These are phyloP conservation scores for Calliphora vomitoria DNA, from an alignment of 2,888 invertebrate species.

Conservation along the genomic window DNA sequence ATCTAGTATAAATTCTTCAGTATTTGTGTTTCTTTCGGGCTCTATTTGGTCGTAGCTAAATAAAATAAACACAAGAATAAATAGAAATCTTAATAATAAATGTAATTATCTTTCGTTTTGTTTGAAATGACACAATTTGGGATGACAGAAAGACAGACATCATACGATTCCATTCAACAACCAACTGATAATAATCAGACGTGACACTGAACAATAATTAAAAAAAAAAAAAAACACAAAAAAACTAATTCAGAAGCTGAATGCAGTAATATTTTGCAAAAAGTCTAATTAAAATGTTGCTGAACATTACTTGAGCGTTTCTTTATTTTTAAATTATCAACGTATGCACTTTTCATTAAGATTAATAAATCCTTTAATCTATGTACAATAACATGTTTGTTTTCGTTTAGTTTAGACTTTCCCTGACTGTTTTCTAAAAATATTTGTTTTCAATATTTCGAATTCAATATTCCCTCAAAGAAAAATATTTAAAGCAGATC, in stretches of 20 bases:
- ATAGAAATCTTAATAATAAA: conserved; percentile 29
- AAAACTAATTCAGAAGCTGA: neutral
- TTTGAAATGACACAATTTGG: conserved; percentile 52
- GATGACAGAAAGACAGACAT: conserved; percentile 19
- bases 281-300: neutral
- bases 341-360: no score
- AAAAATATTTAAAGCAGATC: no score
- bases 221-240: neutral
- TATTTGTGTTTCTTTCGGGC: neutral
- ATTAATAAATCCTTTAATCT: no score
- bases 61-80: conserved; percentile 14
- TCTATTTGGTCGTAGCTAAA: conserved; percentile 8
- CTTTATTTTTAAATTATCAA: no score
- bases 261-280: neutral
- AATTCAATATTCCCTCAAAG: no score
- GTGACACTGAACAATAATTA: conserved; percentile 45
- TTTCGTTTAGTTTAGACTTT: no score
- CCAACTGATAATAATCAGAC: conserved; percentile 34
- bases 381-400: no score
- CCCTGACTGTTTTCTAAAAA: no score
- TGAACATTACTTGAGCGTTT: no score
- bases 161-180: conserved; percentile 24
- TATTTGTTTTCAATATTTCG: no score
- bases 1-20: neutral
- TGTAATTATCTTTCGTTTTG: conserved; percentile 26